Base-by-base conservation (phyloP, 2,797 vertebrate genomes). In the Pitangus sulphuratus region DNA sequence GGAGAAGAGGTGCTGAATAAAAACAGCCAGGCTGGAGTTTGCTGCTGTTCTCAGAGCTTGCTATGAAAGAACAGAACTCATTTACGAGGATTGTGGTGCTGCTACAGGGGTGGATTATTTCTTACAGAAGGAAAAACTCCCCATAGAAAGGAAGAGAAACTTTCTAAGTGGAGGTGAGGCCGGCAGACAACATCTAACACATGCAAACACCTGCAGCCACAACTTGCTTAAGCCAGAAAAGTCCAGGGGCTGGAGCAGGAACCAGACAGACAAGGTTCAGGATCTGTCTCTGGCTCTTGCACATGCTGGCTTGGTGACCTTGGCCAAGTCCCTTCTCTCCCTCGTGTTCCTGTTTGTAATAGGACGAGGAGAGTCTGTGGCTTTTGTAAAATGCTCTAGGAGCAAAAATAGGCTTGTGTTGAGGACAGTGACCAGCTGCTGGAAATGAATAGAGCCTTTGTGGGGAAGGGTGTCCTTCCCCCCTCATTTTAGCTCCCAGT, bases 341-440 rank as follows among this genome's bases (percentile, higher is more conserved):
- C 66, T 57, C 48, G 48, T 87, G 85, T 84, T 94, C 79, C 91
- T 81, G 50, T 78, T 94, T 76, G 90, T 84, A 82, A 95, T 69
- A 66, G 35, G 83, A 76, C 0, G n/a, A 72, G 81, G 66, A 93
- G 92, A 91, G 80, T 26, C 86, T 91, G 89, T 91, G 88, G 93
- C 94, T 94, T 94, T 84, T 93, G 86, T 84, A 58, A 88, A 95
- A 84, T 4, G 15, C 74, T 82, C 48, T 28, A 57, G 85, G 93
- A 95, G 91, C 85, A 93, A 96, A 96, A 97, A 93, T 76, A 95
- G 91, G 72, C 70, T 84, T 76, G 94, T 87, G 88, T 11, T 70
- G 89, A 91, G 89, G 93, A 89, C 87, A 87, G 87, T 86, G 91
- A 90, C 94, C 94, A 97, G 96, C 96, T 95, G 96, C 93, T 86